These are phyloP conservation scores for Drosophila acutilabella DNA, from an alignment of 2,888 invertebrate species.

Conservation along the genomic window DNA sequence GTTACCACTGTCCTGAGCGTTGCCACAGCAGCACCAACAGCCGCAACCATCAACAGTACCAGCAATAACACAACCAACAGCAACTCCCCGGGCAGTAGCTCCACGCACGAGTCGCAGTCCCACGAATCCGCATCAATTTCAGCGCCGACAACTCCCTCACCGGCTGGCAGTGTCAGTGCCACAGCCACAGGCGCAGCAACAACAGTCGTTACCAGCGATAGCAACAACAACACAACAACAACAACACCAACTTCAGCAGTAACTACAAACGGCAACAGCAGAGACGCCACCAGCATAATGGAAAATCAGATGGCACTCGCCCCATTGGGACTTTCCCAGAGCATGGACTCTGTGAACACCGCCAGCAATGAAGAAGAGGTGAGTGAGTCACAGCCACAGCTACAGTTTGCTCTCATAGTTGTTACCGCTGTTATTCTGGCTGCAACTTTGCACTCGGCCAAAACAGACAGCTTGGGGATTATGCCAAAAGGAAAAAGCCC, in stretches of 20 bases:
- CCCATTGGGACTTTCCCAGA: conserved; percentile 94
- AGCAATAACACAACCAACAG: conserved; percentile 43
- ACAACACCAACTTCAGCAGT: conserved; percentile 42
- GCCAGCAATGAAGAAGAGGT: conserved; percentile 99
- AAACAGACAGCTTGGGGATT: conserved; percentile 53
- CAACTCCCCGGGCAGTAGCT: conserved; percentile 64
- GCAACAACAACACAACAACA: conserved; percentile 74
- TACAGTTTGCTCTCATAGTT: not conserved
- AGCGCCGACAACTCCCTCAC: conserved; percentile 78
- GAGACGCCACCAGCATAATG: conserved; percentile 78
- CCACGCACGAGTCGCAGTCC: conserved; percentile 76
- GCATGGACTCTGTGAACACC: conserved; percentile 99
- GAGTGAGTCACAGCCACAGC: conserved; percentile 82
- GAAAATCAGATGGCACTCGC: conserved; percentile 87
- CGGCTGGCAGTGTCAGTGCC: conserved; percentile 69
- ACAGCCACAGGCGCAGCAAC: conserved; percentile 51
- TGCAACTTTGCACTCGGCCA: conserved; percentile 12
- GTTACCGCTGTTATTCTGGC: not conserved
- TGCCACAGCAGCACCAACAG: conserved; percentile 48
- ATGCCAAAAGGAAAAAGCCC: conserved; percentile 1
- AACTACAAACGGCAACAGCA: conserved; percentile 68
- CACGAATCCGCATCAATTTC: conserved; percentile 75
- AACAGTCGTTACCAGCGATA: conserved; percentile 74
- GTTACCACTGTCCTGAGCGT: conserved; percentile 53
- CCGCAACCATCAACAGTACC: conserved; percentile 43